These are phyloP conservation scores for Myotis pilosus DNA, from an alignment of 2,797 vertebrate genomes.

Conservation along the genomic window DNA sequence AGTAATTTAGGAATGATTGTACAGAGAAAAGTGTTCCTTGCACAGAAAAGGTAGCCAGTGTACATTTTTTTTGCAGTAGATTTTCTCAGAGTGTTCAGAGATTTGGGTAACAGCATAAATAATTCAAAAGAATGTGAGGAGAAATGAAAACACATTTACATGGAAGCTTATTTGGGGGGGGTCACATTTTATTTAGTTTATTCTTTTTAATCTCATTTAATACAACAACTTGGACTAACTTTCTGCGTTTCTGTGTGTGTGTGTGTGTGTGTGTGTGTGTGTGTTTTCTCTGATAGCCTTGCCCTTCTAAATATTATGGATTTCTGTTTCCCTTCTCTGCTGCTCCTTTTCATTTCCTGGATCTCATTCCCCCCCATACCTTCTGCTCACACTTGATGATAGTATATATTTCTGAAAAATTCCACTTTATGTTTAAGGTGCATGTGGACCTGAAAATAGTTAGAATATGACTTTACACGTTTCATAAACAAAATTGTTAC, in stretches of 20 bases:
- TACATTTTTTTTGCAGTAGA: neutral
- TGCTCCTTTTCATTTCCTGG: neutral
- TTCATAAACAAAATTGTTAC: conserved; percentile 30
- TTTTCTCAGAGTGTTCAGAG: neutral
- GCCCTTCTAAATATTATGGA: neutral
- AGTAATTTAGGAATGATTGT: neutral
- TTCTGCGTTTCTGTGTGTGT: neutral
- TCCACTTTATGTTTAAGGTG: conserved; percentile 30
- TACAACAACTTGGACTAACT: neutral
- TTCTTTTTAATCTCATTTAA: neutral
- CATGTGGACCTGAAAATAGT: conserved; percentile 25
- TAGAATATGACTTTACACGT: conserved; percentile 28
- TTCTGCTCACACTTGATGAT: conserved; percentile 48
- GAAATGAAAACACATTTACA: neutral
- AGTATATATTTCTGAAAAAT: conserved; percentile 41
- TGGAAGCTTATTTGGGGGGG: neutral
- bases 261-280: too few relatives aligned
- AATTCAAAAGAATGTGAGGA: neutral
- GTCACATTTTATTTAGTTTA: neutral
- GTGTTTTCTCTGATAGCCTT: neutral
- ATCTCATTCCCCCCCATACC: neutral
- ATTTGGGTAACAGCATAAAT: neutral
- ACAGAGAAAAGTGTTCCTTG: neutral
- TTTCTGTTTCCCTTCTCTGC: neutral
- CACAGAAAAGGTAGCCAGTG: neutral